These are phyloP conservation scores for Didymodactylos carnosus DNA, from an alignment of 2,888 invertebrate species.

Conservation along the genomic window DNA sequence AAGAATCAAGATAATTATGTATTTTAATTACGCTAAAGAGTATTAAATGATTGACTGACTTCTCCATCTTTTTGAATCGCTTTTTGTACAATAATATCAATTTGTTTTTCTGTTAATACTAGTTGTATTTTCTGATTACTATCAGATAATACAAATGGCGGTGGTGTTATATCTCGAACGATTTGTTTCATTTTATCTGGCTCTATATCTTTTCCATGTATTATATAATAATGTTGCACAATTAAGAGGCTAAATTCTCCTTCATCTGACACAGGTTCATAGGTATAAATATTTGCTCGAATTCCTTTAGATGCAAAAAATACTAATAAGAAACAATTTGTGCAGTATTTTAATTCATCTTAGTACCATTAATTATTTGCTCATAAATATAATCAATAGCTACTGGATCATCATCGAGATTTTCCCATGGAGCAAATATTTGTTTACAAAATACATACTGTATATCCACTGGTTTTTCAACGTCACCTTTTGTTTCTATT, in stretches of 20 bases:
- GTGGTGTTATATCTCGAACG: not conserved
- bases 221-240: not conserved
- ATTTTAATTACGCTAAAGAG: not conserved
- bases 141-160: not conserved
- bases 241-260: not conserved
- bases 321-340: too few species aligned
- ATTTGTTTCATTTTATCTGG: not conserved
- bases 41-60: not conserved
- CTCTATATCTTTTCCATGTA: not conserved
- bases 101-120: not conserved
- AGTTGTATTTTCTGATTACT: not conserved
- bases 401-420: conserved; percentile 81
- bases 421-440: conserved; percentile 68
- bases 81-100: not conserved
- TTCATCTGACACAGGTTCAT: conserved; percentile 38
- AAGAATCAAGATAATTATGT: not conserved
- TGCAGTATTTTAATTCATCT: too few species aligned
- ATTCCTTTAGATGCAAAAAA: not conserved
- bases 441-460: conserved; percentile 77
- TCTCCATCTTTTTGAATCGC: not conserved
- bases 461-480: conserved; percentile 94
- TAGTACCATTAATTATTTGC: conserved; percentile 61
- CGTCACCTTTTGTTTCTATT: conserved; percentile 78
- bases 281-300: conserved; percentile 46
- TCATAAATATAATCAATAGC: conserved; percentile 91